Conservation (phyloP, 2,888 invertebrate genomes). For the Timandra comae region DNA sequence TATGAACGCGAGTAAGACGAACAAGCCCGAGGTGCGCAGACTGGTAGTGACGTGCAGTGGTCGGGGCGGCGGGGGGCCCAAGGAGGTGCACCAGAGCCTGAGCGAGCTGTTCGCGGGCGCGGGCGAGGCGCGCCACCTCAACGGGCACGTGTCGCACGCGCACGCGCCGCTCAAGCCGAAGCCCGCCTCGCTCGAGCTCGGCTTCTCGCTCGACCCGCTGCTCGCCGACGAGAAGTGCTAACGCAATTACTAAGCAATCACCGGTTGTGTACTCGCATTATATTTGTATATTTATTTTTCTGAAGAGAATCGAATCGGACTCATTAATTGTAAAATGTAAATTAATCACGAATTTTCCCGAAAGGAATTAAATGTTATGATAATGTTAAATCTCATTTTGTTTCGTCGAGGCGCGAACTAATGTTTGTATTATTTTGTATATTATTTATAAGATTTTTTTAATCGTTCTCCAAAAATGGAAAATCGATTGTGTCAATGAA, state of each 20-base stretch:
- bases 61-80: slow-evolving; percentile 25
- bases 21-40: slow-evolving; percentile 68
- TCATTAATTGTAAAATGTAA: slow-evolving; percentile 49
- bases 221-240: slow-evolving; percentile 73
- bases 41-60: slow-evolving; percentile 68
- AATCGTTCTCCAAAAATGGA: slow-evolving; percentile 44
- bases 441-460: slow-evolving; percentile 73
- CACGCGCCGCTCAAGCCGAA: slow-evolving; percentile 43
- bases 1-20: slow-evolving; percentile 60
- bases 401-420: slow-evolving; percentile 52
- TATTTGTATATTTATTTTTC: slow-evolving; percentile 71
- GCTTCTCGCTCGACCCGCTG: slow-evolving; percentile 64
- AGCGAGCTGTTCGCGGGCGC: slow-evolving; percentile 49
- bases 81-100: slow-evolving; percentile 45
- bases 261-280: slow-evolving; percentile 66
- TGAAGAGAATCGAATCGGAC: slow-evolving; percentile 61
- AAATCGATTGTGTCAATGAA: slow-evolving; percentile 40
- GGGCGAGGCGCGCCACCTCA: slow-evolving; percentile 18
- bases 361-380: slow-evolving; percentile 53
- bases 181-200: slow-evolving; percentile 52
- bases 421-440: slow-evolving; percentile 77
- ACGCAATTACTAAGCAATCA: slow-evolving; percentile 46
- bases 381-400: slow-evolving; percentile 65
- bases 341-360: slow-evolving; percentile 59
- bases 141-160: slow-evolving; percentile 20